These are phyloP conservation scores for Notarius lentiginosus DNA, from an alignment of 2,113 vertebrate species.

Conservation along the genomic window DNA sequence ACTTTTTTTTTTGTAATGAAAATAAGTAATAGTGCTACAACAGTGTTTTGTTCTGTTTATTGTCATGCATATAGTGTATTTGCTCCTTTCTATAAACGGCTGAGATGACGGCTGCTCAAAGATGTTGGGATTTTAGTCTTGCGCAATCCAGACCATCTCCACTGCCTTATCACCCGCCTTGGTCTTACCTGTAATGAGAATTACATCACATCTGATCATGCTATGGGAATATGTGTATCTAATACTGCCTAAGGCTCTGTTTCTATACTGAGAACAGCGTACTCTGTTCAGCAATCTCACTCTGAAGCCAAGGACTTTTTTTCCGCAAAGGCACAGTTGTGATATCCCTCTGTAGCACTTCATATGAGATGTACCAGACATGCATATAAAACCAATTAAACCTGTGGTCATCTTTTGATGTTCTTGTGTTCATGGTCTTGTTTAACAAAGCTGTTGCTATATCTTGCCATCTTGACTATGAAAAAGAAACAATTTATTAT, in stretches of 20 bases:
- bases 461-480: background rate
- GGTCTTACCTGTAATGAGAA: constrained; percentile 15
- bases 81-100: constrained; percentile 27
- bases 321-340: constrained; percentile 56
- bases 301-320: constrained; percentile 68
- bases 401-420: constrained; percentile 72
- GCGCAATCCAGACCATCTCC: constrained; percentile 23
- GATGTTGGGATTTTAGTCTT: constrained; percentile 25
- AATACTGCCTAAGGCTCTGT: constrained; percentile 35
- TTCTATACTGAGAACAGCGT: constrained; percentile 41
- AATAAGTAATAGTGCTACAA: constrained; percentile 57
- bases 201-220: constrained; percentile 13
- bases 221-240: constrained; percentile 48
- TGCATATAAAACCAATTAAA: constrained; percentile 71
- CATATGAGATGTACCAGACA: constrained; percentile 72
- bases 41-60: constrained; percentile 59
- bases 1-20: constrained; percentile 56
- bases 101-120: constrained; percentile 35
- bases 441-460: background rate
- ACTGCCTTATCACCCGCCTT: background rate
- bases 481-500: background rate
- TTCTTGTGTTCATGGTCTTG: constrained; percentile 28
- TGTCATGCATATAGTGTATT: constrained; percentile 48
- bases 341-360: constrained; percentile 66
- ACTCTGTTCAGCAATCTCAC: constrained; percentile 19